A percentile compares a stretch with the other conserved stretches of the same genome.
phyloP scores from a whole-genome alignment of 2,113 vertebrate species.

The Mobula hypostoma region DNA sequence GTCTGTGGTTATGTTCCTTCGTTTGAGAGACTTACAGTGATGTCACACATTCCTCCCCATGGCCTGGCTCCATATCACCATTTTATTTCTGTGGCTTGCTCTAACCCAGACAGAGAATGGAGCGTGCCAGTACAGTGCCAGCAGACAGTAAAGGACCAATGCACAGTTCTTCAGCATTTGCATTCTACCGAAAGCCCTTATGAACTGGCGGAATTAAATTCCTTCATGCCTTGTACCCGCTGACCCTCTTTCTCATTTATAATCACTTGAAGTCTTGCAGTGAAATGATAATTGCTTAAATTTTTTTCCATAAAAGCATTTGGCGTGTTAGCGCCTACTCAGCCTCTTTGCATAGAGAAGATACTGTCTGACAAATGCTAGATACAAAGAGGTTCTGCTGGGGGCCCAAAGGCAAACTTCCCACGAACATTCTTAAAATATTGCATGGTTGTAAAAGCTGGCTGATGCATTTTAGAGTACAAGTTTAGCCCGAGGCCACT shows the following conservation, averaged over 20 bases:
- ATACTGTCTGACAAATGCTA: conserved; percentile 37
- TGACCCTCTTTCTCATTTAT: conserved; percentile 27
- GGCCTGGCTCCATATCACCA: neutral
- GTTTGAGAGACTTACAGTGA: neutral
- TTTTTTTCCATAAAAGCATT: conserved; percentile 25
- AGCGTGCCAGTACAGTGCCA: neutral
- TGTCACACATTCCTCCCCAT: neutral
- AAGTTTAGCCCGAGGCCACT: conserved; percentile 26
- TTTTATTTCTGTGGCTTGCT: neutral
- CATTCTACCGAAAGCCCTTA: neutral
- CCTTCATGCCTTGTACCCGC: conserved; percentile 12
- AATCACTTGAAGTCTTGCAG: conserved; percentile 27
- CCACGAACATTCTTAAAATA: conserved; percentile 37
- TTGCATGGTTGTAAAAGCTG: conserved; percentile 36
- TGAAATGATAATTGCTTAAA: conserved; percentile 33
- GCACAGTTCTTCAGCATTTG: conserved; percentile 1
- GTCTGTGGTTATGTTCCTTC: neutral
- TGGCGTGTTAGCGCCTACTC: conserved; percentile 25
- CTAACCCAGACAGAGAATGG: neutral
- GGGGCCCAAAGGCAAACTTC: conserved; percentile 24
- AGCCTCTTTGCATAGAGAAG: conserved; percentile 19
- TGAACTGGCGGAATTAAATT: neutral
- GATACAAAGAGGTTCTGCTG: conserved; percentile 17
- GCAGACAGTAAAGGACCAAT: neutral
- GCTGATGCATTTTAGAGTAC: conserved; percentile 30